These are phyloP conservation scores for Aradophagus sp. DNA, from an alignment of 1,140 invertebrate species.

Conservation along the genomic window DNA sequence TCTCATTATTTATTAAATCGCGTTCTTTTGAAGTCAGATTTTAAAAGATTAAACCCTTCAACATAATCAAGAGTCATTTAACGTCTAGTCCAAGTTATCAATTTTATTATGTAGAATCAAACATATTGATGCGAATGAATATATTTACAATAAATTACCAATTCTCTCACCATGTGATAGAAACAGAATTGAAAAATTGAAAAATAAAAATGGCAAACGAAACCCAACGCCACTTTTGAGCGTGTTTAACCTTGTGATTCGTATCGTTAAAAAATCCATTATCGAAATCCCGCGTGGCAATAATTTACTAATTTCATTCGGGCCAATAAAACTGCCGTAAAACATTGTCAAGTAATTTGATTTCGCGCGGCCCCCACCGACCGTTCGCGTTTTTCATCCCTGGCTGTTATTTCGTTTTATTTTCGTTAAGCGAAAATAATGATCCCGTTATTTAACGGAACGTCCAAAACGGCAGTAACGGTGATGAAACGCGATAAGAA, in stretches of 20 bases:
- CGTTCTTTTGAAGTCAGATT: too few species aligned
- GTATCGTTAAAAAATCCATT: conserved; percentile 42
- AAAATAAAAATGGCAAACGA: too few species aligned
- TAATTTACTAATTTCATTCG: conserved; percentile 38
- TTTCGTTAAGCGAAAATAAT: conserved; percentile 42
- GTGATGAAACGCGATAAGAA: conserved; percentile 44
- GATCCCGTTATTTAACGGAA: conserved; percentile 31
- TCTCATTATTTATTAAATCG: too few species aligned
- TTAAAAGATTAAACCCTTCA: too few species aligned
- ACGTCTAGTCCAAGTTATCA: too few species aligned
- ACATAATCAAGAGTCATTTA: too few species aligned
- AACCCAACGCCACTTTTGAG: too few species aligned
- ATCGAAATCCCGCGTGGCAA: conserved; percentile 11
- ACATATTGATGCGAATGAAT: too few species aligned
- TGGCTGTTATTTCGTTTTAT: conserved; percentile 25
- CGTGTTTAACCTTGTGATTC: conserved; percentile 13
- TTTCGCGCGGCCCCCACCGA: neutral
- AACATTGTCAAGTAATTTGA: conserved; percentile 40
- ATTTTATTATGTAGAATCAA: too few species aligned
- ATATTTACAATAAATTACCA: too few species aligned
- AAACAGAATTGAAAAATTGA: conserved; percentile 6
- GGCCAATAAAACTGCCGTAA: conserved; percentile 30
- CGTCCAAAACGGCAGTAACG: conserved; percentile 1
- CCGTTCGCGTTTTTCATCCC: too few species aligned
- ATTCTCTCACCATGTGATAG: too few species aligned